A percentile compares a stretch with the other conserved stretches of the same genome.
Evolutionary conservation across 2,888 invertebrate species (phyloP).

Genomic region (Halictus ligatus): DNA sequence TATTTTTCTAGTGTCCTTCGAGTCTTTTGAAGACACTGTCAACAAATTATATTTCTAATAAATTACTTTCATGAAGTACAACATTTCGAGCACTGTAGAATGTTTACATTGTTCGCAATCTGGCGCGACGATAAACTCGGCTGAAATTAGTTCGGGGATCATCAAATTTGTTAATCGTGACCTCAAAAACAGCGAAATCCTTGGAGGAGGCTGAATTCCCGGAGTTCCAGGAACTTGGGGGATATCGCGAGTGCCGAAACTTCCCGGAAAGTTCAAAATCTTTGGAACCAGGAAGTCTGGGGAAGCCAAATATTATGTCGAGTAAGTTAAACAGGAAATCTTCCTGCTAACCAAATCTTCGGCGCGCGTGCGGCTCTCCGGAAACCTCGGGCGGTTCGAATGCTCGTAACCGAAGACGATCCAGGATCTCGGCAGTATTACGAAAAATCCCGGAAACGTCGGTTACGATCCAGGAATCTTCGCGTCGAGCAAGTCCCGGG

Average conservation of each 20-base stretch:
- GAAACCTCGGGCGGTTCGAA: neutral
- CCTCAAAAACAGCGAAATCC: neutral
- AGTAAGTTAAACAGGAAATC: conserved; percentile 40
- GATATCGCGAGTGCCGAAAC: conserved; percentile 34
- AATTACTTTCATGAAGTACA: neutral
- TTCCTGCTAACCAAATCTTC: neutral
- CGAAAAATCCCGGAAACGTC: neutral
- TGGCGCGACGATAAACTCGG: neutral
- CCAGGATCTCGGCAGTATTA: neutral
- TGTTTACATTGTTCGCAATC: neutral
- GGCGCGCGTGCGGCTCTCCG: neutral
- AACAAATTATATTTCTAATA: neutral
- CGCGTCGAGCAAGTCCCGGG: neutral
- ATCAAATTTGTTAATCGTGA: neutral
- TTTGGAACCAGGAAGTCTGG: conserved; percentile 11
- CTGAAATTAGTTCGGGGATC: neutral
- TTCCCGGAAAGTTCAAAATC: conserved; percentile 35
- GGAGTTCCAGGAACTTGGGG: conserved; percentile 32
- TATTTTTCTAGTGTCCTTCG: neutral
- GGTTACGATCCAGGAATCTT: neutral
- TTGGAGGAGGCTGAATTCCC: neutral
- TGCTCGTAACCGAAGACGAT: neutral
- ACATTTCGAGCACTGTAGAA: no score
- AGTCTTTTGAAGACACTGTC: neutral
- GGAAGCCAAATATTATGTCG: conserved; percentile 36